phyloP scores from a whole-genome alignment of 2,113 vertebrate species.

The Perccottus glenii region DNA sequence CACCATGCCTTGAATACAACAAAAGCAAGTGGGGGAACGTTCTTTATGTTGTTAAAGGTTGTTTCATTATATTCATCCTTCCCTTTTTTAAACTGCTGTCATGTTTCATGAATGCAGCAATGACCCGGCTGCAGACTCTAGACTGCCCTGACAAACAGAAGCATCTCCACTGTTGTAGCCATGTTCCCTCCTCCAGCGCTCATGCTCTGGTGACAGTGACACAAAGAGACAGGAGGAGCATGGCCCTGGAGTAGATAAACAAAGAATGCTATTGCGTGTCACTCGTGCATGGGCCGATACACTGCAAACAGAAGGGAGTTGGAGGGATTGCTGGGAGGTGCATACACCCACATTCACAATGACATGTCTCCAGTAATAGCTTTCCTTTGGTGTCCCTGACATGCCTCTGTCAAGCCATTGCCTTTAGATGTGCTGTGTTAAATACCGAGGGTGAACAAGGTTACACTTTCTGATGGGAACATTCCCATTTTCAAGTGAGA shows the following conservation, averaged over 20 bases:
- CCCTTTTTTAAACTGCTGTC: slow-evolving; percentile 60
- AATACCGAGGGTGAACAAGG: slow-evolving; percentile 59
- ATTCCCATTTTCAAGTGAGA: slow-evolving; percentile 63
- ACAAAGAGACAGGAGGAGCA: slow-evolving; percentile 68
- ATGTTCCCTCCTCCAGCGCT: slow-evolving; percentile 42
- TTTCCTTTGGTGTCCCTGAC: slow-evolving; percentile 63
- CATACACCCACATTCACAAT: slow-evolving; percentile 17
- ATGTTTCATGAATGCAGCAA: slow-evolving; percentile 54
- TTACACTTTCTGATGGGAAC: slow-evolving; percentile 58
- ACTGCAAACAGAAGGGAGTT: slow-evolving; percentile 49
- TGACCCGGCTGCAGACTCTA: slow-evolving; percentile 44
- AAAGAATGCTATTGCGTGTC: slow-evolving; percentile 69
- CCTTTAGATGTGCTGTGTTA: slow-evolving; percentile 63
- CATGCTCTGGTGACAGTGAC: slow-evolving; percentile 59
- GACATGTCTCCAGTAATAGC: slow-evolving; percentile 60
- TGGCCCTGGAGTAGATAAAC: slow-evolving; percentile 69
- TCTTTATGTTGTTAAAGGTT: slow-evolving; percentile 17
- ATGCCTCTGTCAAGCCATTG: slow-evolving; percentile 52
- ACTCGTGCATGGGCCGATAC: slow-evolving; percentile 64
- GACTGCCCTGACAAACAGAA: slow-evolving; percentile 55
- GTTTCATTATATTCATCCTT: slow-evolving; percentile 37
- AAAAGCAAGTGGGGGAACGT: neutral
- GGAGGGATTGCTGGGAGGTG: slow-evolving; percentile 43
- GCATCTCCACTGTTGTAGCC: slow-evolving; percentile 43
- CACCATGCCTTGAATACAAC: neutral